These are phyloP conservation scores for Microtus ochrogaster DNA, from an alignment of 2,113 vertebrate species.

Conservation along the genomic window DNA sequence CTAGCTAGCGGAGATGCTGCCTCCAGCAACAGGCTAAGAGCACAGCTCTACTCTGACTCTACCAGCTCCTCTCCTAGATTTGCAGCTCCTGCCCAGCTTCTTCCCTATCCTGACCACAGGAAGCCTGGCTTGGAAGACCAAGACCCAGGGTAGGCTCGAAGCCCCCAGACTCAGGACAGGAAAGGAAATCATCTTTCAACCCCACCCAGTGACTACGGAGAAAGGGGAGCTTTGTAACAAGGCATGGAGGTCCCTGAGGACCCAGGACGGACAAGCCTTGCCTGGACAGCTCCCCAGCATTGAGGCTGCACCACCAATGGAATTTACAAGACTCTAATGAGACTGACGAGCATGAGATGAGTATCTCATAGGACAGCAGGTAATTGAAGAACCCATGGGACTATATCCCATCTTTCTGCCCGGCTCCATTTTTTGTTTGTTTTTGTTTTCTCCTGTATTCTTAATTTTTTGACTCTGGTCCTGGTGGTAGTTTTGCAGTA, in stretches of 20 bases:
- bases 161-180: background rate
- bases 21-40: constrained; percentile 48
- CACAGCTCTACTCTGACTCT: background rate
- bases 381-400: background rate
- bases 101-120: background rate
- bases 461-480: background rate
- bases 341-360: background rate
- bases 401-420: background rate
- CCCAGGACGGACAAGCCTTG: background rate
- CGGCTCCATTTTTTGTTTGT: background rate
- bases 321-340: background rate
- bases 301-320: background rate
- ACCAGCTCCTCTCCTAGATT: constrained; percentile 2
- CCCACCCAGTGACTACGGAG: background rate
- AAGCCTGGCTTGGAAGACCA: background rate
- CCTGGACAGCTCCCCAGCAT: background rate
- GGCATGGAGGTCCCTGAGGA: background rate
- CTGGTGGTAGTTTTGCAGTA: background rate
- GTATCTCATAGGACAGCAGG: background rate
- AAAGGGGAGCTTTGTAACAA: background rate
- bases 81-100: background rate
- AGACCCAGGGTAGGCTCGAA: background rate
- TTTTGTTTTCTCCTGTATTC: background rate
- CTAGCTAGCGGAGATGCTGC: constrained; percentile 65
- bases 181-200: background rate